Evolutionary conservation across 2,797 vertebrate genomes (phyloP), one percentile per base, ranked within the genome.

Genomic region (Cynodonichthys magdalenae): DNA sequence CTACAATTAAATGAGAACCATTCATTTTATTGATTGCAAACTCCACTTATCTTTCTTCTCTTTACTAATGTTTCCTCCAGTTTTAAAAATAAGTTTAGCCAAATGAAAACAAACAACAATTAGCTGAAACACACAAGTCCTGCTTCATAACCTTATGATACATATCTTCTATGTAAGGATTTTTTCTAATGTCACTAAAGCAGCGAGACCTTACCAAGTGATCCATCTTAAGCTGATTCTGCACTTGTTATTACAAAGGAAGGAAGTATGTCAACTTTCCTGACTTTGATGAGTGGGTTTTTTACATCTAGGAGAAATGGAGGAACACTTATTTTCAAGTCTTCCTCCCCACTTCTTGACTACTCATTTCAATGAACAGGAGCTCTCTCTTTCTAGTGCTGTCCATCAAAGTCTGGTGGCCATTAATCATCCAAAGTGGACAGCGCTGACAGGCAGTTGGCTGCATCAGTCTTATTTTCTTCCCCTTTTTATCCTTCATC

Each of bases 381-480:
- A 87, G 80, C 71, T 67, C 81, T 77, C 71, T 81, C 81, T 85
- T 19, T 48, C 19, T 82, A 77, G 53, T 78, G 80, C 84, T 80
- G 90, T 91, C 90, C 88, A 87, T 92, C 92, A 90, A 73, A 83
- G 75, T 58, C 76, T 74, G 24, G 55, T n/a, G 58, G 66, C 80
- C 90, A 88, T 92, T 92, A 91, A 92, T 93, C 92, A 93, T 88
- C 74, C 80, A 73, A 85, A 90, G 90, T 89, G 83, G 87, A 84
- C 85, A 79, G 83, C 69, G 78, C 81, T 86, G 88, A 87, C 89
- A 88, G 88, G 77, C 88, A 83, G 87, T 89, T 85, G 87, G 84
- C 84, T 80, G 87, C 77, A 90, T 89, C 80, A 77, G 79, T 87
- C 81, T 77, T 75, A 79, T 81, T 82, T 84, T 72, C 67, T 60